These are phyloP conservation scores for Oegoconia quadripuncta DNA, from an alignment of 2,888 invertebrate species.

Conservation along the genomic window DNA sequence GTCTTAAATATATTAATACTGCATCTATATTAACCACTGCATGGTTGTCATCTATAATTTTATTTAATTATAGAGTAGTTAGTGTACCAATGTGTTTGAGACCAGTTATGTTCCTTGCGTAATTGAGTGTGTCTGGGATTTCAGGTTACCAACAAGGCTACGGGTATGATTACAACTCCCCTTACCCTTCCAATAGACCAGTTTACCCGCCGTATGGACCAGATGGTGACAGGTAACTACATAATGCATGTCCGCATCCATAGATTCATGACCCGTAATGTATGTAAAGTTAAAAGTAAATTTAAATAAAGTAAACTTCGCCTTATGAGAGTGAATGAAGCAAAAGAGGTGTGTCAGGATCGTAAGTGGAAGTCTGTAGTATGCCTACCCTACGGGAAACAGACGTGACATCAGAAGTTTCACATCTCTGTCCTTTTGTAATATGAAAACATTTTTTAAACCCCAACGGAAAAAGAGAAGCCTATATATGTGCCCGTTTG, in stretches of 20 bases:
- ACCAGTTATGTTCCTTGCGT: not conserved
- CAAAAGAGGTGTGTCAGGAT: too few relatives aligned
- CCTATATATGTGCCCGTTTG: too few relatives aligned
- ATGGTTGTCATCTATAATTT: conserved; percentile 4
- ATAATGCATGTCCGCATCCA: conserved; percentile 25
- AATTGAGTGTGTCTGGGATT: conserved; percentile 34
- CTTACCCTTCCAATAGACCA: conserved; percentile 86
- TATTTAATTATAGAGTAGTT: not conserved
- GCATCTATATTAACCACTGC: conserved; percentile 7
- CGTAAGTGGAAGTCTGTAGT: too few relatives aligned
- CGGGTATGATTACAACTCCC: conserved; percentile 84
- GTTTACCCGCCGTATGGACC: conserved; percentile 89
- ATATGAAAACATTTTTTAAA: too few relatives aligned
- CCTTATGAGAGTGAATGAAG: too few relatives aligned
- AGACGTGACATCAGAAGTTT: too few relatives aligned
- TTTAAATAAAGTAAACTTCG: too few relatives aligned
- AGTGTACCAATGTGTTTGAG: not conserved
- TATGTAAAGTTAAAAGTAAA: too few relatives aligned
- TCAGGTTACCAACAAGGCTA: conserved; percentile 82
- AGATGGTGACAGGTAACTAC: conserved; percentile 81
- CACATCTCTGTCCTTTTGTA: too few relatives aligned
- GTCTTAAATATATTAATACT: conserved; percentile 5
- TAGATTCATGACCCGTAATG: too few relatives aligned
- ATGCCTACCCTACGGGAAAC: too few relatives aligned
- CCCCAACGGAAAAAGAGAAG: too few relatives aligned